Evolutionary conservation across 2,113 vertebrate genomes (phyloP).

Genomic region (Rhinoderma darwinii): DNA sequence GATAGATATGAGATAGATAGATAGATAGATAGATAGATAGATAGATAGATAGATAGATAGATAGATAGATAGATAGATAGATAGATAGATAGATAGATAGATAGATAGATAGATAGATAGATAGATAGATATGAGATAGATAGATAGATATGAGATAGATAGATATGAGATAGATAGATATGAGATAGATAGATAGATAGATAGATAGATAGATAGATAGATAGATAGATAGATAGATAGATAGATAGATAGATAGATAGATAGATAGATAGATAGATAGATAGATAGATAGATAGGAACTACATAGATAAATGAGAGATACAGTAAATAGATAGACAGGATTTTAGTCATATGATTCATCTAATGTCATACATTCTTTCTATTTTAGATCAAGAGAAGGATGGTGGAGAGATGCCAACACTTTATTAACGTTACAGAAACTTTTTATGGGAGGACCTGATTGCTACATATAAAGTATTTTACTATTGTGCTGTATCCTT

Average conservation of each 20-base stretch:
- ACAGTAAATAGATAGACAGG: too few species aligned
- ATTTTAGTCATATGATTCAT: neutral
- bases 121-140: neutral
- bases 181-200: neutral
- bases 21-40: neutral
- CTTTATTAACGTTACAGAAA: neutral
- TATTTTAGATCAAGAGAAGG: neutral
- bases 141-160: neutral
- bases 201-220: neutral
- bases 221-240: neutral
- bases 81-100: neutral
- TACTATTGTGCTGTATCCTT: neutral
- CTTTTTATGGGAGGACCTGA: constrained; percentile 6
- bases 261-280: neutral
- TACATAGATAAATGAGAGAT: too few species aligned
- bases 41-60: neutral
- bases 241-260: too few species aligned
- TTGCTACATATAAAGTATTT: constrained; percentile 12
- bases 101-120: neutral
- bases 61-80: neutral
- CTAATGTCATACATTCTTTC: neutral
- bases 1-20: too few species aligned
- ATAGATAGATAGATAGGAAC: too few species aligned
- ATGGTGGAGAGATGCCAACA: neutral
- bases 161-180: too few species aligned